Conservation (phyloP, 1,140 invertebrate species). For the Oreohelix idahoensis region DNA sequence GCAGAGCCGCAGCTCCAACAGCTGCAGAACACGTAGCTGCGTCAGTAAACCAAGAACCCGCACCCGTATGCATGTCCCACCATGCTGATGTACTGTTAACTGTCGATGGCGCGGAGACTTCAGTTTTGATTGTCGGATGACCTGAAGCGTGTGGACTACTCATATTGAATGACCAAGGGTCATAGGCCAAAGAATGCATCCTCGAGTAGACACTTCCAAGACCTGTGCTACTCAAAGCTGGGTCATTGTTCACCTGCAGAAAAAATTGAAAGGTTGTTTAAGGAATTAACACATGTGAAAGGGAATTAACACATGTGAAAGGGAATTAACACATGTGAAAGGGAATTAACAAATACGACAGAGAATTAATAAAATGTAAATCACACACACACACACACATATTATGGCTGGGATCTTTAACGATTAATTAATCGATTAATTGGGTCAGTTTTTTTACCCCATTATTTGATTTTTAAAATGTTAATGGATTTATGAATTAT, state of each 20-base stretch:
- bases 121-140: conserved; percentile 81
- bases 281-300: no score
- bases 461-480: no score
- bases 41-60: conserved; percentile 64
- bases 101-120: conserved; percentile 46
- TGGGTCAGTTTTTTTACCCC: no score
- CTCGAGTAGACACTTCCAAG: conserved; percentile 84
- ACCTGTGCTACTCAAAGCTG: conserved; percentile 55
- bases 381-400: no score
- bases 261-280: no score
- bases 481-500: no score
- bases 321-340: no score
- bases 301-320: no score
- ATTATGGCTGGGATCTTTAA: no score
- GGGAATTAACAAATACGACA: no score
- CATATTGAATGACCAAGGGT: conserved; percentile 91
- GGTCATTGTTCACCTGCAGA: background rate
- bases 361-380: no score
- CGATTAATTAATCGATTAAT: no score
- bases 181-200: conserved; percentile 78
- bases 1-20: conserved; percentile 68
- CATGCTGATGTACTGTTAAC: conserved; percentile 79
- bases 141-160: conserved; percentile 47
- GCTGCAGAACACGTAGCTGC: conserved; percentile 78
- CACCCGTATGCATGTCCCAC: conserved; percentile 79